Evolutionary conservation across 2,797 vertebrate genomes (phyloP).

Genomic region (Xerus rutilus): DNA sequence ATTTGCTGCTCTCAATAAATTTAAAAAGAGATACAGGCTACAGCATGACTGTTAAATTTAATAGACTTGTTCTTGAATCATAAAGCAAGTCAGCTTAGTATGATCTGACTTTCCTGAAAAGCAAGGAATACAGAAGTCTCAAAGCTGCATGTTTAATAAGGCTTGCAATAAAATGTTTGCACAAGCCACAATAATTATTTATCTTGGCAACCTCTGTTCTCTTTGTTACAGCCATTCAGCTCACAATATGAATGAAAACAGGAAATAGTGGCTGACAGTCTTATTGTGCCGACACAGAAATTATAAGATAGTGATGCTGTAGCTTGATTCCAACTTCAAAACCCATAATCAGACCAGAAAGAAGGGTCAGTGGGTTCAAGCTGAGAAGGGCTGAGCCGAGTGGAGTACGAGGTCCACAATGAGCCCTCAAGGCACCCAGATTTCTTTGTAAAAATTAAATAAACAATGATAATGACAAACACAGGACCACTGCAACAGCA

Average conservation of each 20-base stretch:
- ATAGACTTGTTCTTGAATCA: background rate
- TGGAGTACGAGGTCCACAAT: accelerated
- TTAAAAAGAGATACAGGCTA: background rate
- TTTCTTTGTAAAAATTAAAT: accelerated
- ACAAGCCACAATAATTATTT: background rate
- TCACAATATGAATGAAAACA: constrained; percentile 63
- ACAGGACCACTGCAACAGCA: background rate
- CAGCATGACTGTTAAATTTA: background rate
- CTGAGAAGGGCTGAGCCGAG: background rate
- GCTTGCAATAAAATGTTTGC: constrained; percentile 7
- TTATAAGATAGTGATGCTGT: background rate
- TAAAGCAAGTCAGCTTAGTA: background rate
- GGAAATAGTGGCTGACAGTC: constrained; percentile 46
- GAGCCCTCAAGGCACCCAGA: background rate
- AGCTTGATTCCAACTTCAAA: constrained; percentile 16
- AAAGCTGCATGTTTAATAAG: constrained; percentile 7
- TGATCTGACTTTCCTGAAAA: constrained; percentile 62
- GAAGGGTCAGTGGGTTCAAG: background rate
- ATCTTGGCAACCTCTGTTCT: constrained; percentile 46
- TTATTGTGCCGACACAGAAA: background rate
- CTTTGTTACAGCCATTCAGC: background rate
- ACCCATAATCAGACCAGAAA: background rate
- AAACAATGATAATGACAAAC: background rate
- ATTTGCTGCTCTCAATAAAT: background rate
- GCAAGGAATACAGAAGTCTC: background rate